Conservation (phyloP, 2,113 vertebrate species). For the Thunnus thynnus region DNA sequence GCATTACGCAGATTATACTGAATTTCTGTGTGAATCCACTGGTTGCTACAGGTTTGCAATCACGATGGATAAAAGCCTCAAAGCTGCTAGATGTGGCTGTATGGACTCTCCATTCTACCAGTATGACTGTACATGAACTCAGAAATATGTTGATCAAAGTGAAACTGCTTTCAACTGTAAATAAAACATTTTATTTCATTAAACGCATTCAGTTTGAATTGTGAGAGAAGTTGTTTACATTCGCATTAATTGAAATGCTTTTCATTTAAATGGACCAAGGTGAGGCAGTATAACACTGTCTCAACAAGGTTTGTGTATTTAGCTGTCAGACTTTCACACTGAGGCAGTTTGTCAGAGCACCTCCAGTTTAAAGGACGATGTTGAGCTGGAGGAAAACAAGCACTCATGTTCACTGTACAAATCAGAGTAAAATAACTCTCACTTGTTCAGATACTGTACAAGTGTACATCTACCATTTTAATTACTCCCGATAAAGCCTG, state of each 20-base stretch:
- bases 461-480: not conserved
- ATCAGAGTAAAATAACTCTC: not conserved
- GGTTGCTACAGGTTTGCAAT: conserved; percentile 7
- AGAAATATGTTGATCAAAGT: conserved; percentile 1
- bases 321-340: not conserved
- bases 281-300: not conserved
- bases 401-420: not conserved
- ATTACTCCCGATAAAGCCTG: not conserved
- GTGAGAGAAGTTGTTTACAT: not conserved
- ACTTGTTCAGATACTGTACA: not conserved
- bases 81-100: not conserved
- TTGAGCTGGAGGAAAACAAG: not conserved
- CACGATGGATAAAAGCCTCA: conserved; percentile 9
- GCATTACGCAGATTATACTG: not conserved
- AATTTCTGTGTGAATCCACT: not conserved
- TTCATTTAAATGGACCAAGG: not conserved
- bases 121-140: conserved; percentile 17
- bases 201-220: conserved; percentile 45
- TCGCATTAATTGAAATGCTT: not conserved
- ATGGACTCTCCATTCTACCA: not conserved
- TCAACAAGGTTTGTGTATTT: not conserved
- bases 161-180: conserved; percentile 35
- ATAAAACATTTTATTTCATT: conserved; percentile 55
- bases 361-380: not conserved
- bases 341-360: not conserved